Conservation (phyloP, 1,140 invertebrate genomes). For the Euglossa dilemma region DNA sequence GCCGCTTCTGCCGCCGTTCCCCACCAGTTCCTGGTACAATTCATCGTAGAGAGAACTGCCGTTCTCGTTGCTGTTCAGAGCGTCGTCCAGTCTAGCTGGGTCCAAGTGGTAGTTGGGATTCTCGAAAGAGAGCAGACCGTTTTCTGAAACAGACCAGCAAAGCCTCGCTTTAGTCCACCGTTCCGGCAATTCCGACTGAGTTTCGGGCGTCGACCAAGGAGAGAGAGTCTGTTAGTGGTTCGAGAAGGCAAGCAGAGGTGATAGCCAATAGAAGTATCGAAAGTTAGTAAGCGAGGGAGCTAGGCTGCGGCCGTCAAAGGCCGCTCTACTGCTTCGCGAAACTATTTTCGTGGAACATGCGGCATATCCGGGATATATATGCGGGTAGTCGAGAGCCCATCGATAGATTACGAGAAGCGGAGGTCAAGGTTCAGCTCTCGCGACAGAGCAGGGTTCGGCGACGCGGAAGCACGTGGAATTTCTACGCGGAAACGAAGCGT, state of each 20-base stretch:
- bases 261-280: not conserved
- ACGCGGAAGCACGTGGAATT: not conserved
- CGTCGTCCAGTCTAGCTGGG: conserved; percentile 89
- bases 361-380: not conserved
- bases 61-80: conserved; percentile 88
- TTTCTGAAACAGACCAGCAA: conserved; percentile 85
- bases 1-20: conserved; percentile 70
- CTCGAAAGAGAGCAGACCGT: conserved; percentile 92
- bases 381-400: conserved; percentile 16
- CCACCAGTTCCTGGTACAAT: conserved; percentile 86
- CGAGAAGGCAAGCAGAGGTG: not conserved
- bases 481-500: not conserved
- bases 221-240: too few species aligned
- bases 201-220: too few species aligned
- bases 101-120: conserved; percentile 94
- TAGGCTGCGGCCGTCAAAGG: not conserved
- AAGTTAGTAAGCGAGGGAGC: too few species aligned
- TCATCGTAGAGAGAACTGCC: conserved; percentile 84
- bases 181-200: too few species aligned
- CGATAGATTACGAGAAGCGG: conserved; percentile 32
- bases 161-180: not conserved
- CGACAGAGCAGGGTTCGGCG: not conserved
- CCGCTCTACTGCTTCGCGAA: too few species aligned
- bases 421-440: conserved; percentile 50
- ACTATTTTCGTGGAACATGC: not conserved